phyloP scores from a whole-genome alignment of 1,140 invertebrate species.

The Paracyclopina nana region DNA sequence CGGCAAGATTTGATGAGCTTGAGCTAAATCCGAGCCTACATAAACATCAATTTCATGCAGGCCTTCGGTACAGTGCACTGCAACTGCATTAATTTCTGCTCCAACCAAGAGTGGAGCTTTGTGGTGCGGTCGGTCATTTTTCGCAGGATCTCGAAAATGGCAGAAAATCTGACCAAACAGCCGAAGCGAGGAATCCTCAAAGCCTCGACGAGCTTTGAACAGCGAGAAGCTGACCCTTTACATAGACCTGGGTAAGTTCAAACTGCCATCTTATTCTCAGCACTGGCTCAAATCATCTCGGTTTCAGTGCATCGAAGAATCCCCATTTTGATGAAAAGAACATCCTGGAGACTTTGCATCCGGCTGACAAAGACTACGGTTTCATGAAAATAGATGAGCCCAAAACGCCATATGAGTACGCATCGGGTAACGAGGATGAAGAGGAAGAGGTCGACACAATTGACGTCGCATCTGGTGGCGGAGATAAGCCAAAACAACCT shows the following conservation, averaged over 20 bases:
- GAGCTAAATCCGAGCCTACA: no score
- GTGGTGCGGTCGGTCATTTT: no score
- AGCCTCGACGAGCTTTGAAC: not conserved
- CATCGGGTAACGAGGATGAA: constrained; percentile 42
- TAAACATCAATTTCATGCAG: no score
- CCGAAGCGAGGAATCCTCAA: constrained; percentile 4
- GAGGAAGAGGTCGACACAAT: constrained; percentile 39
- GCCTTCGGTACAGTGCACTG: no score
- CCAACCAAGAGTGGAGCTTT: no score
- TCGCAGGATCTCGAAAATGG: no score
- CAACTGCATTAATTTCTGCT: no score
- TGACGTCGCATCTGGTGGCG: no score
- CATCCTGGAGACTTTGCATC: constrained; percentile 92
- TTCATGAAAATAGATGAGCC: constrained; percentile 99
- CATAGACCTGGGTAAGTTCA: not conserved
- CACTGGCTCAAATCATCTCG: not conserved
- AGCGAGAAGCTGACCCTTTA: not conserved
- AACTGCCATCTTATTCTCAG: not conserved
- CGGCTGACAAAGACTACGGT: constrained; percentile 93
- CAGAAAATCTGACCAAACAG: not conserved
- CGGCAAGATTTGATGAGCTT: no score
- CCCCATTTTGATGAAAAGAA: constrained; percentile 99
- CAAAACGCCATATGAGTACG: constrained; percentile 80
- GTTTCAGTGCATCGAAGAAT: constrained; percentile 22
- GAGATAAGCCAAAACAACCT: not conserved